Conservation (phyloP, 2,888 invertebrate species). For the Thecocarcelia acutangulata region DNA sequence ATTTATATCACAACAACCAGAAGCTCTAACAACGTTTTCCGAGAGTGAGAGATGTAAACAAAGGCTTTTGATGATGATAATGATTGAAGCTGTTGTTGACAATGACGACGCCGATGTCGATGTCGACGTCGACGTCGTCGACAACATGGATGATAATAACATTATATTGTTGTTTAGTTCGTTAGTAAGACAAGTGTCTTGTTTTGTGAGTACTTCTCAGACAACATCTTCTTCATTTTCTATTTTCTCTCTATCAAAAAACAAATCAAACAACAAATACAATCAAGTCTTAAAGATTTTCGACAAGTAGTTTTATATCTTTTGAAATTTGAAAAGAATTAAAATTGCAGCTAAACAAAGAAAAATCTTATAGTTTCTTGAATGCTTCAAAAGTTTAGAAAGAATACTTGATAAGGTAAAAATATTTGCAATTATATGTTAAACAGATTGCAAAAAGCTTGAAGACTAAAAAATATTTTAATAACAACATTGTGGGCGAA, state of each 20-base stretch:
- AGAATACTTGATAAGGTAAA: too few relatives aligned
- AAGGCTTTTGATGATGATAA: not conserved
- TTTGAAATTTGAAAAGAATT: too few relatives aligned
- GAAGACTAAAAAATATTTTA: too few relatives aligned
- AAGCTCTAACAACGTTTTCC: not conserved
- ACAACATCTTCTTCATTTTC: not conserved
- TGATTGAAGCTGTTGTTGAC: not conserved
- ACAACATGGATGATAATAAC: not conserved
- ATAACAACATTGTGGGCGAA: too few relatives aligned
- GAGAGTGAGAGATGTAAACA: conserved; percentile 23
- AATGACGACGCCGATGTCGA: not conserved
- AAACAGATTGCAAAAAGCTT: too few relatives aligned
- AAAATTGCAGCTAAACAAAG: too few relatives aligned
- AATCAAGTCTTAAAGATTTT: conserved; percentile 15
- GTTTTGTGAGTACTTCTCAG: not conserved
- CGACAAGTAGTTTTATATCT: not conserved
- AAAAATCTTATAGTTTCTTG: too few relatives aligned
- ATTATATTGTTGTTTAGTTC: conserved; percentile 7
- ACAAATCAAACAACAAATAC: not conserved
- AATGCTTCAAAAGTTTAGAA: too few relatives aligned
- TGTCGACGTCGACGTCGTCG: not conserved
- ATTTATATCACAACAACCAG: not conserved
- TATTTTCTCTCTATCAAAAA: not conserved
- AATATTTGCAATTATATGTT: too few relatives aligned
- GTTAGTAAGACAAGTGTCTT: conserved; percentile 25